These are phyloP conservation scores for Protaetia brevitarsis DNA, from an alignment of 1,140 invertebrate species.

Conservation along the genomic window DNA sequence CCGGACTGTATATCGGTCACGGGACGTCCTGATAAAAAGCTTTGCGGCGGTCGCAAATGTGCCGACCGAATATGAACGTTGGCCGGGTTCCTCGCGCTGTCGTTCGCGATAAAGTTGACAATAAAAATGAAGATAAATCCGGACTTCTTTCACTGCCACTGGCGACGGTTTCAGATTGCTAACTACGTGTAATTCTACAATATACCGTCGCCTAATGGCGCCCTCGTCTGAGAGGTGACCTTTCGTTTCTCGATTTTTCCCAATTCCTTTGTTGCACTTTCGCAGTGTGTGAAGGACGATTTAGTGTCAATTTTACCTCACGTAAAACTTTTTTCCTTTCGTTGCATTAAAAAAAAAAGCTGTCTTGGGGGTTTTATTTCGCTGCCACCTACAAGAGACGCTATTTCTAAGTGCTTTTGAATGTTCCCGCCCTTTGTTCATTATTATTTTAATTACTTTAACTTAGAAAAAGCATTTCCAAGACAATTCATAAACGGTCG, in stretches of 20 bases:
- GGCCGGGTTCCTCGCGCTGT: slow-evolving; percentile 2
- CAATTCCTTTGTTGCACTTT: background rate
- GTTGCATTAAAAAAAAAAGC: too few species aligned
- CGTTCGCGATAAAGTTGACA: slow-evolving; percentile 37
- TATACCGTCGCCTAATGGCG: background rate
- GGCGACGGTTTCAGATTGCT: slow-evolving; percentile 17
- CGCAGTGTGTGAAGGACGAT: background rate
- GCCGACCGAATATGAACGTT: slow-evolving; percentile 34
- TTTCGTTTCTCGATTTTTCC: background rate
- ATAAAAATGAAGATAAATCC: slow-evolving; percentile 41
- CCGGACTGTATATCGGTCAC: slow-evolving; percentile 30
- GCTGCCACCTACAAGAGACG: too few species aligned
- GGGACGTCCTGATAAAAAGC: slow-evolving; percentile 35
- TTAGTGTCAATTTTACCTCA: too few species aligned
- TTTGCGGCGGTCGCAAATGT: slow-evolving; percentile 36
- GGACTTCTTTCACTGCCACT: slow-evolving; percentile 28
- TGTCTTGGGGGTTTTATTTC: too few species aligned
- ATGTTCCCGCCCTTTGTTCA: too few species aligned
- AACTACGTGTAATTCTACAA: slow-evolving; percentile 4
- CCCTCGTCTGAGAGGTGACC: background rate
- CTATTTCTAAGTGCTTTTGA: too few species aligned
- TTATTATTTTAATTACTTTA: too few species aligned
- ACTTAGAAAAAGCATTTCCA: too few species aligned
- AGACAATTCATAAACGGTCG: too few species aligned
- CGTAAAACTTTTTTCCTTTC: too few species aligned